Base-by-base conservation (phyloP, 2,888 invertebrate genomes). In the Branchipolynoe longqiensis region DNA sequence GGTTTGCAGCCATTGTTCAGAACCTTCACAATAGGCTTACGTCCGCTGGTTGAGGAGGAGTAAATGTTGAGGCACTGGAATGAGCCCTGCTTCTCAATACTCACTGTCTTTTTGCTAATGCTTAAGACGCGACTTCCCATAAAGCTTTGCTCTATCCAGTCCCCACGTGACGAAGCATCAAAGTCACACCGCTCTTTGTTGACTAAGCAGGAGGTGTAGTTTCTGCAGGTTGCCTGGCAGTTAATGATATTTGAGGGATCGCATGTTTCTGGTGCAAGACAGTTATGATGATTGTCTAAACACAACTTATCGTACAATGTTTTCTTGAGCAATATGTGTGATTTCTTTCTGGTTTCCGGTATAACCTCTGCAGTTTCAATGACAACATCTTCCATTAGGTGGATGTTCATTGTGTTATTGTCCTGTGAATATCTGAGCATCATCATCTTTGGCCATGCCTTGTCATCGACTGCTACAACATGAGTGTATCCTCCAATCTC, bases 1-100 rank as follows among this genome's bases (percentile, higher is more conserved):
- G 78, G 78, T 28, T 78, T 78, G 28, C 78, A 78, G 18, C 78
- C 78, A 78, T 78, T 78, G 48, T n/a, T 41, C 25, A 41, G 28
- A 1, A 78, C 48, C 28, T 78, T 78, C 6, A 78, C 78, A 31
- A 78, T 2, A 4, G 78, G 78, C 48, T 78, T 78, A 25, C 18
- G 78, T 0, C 78, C 78, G 25, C 18, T 54, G 12, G 1, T 25
- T 48, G 78, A 48, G 14, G 78, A 78, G 48, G 78, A 78, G 25
- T 48, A 78, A 12, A 78, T 25, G 22, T 54, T 54, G 1, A 78
- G 18, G 28, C 78, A 78, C 54, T 78, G 12, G 31, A 78, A 78
- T 25, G 6, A 1, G n/a, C 54, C 78, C 25, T 31, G 41, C 33
- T 3, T n/a, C 6, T 12, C 48, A 1, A 78, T 12, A 41, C 28